These are phyloP conservation scores for Aleiodes leptofemur DNA, from an alignment of 2,888 invertebrate genomes.

Conservation along the genomic window DNA sequence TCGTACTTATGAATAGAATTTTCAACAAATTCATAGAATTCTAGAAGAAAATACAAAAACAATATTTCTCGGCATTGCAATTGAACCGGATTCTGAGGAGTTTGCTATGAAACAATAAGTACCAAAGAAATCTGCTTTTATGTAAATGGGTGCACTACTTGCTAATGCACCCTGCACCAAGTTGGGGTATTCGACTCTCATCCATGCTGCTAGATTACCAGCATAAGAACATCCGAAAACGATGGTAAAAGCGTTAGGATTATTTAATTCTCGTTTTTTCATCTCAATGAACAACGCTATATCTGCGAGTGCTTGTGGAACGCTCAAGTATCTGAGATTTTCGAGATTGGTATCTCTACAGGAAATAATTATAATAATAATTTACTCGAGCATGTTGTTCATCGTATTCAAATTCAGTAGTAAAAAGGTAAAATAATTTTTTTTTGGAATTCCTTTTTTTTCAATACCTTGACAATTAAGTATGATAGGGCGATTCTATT, in stretches of 20 bases:
- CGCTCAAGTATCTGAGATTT: constrained; percentile 80
- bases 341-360: constrained; percentile 78
- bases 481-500: too few relatives aligned
- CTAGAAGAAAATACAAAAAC: too few relatives aligned
- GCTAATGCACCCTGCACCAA: constrained; percentile 78
- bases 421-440: too few relatives aligned
- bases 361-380: constrained; percentile 20
- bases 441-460: too few relatives aligned
- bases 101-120: constrained; percentile 47
- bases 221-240: constrained; percentile 60
- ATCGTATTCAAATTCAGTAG: too few relatives aligned
- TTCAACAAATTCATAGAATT: too few relatives aligned
- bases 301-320: constrained; percentile 82
- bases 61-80: too few relatives aligned
- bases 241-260: constrained; percentile 74
- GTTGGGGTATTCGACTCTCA: constrained; percentile 79
- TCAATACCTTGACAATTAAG: too few relatives aligned
- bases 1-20: too few relatives aligned
- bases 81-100: constrained; percentile 12
- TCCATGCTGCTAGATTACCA: constrained; percentile 74
- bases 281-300: constrained; percentile 57
- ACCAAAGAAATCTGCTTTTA: constrained; percentile 79
- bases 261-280: constrained; percentile 65
- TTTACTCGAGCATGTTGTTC: background rate
- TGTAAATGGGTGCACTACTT: constrained; percentile 79